Evolutionary conservation across 2,113 vertebrate genomes (phyloP), one percentile per base, ranked within the genome.

Genomic region (Rostratula benghalensis): DNA sequence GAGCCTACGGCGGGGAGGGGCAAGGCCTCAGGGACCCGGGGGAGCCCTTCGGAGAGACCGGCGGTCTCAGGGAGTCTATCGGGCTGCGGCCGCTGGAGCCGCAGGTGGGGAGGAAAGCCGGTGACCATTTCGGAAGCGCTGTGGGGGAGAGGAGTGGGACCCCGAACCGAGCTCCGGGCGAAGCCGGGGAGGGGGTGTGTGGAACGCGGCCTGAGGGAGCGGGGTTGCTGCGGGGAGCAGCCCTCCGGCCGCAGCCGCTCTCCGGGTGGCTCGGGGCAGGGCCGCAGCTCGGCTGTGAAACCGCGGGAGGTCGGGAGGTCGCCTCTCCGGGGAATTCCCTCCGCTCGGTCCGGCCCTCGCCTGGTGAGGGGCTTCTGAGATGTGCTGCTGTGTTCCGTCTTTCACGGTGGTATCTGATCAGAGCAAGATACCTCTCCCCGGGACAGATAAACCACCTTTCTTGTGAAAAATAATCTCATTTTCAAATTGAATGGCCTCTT

Each of bases 91-190:
- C 10, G 4, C 4, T 8, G 46, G 13, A 41, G 81, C 60, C 10
- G 4, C 4, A 46, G 37, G 24, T 16, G n/a, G 4, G 3, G 31
- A 15, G 27, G 5, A 10, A 37, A 30, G 37, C 41, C 3, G 14
- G 24, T 6, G 14, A 16, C 11, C 35, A 1, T 8, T 41, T 0
- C 9, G 56, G 60, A 22, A 46, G 4, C 0, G n/a, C n/a, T 7
- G 43, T 11, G 24, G n/a, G 30, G n/a, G 28, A 31, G 19, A 7
- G 11, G 31, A 27, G 5, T 9, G 7, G 30, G 33, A 33, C 5
- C 17, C 39, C 31, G 5, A 1, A 8, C 31, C 2, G 54, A 11
- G 16, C 60, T 35, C 5, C 30, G 17, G 51, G 31, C 28, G 15
- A 48, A 46, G 59, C 7, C n/a, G 27, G 48, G 70, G 27, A 24